Percentiles rank a stretch among this genome's conserved stretches.
Conservation (phyloP, 2,888 invertebrate species). For the Oligia fasciuncula region DNA sequence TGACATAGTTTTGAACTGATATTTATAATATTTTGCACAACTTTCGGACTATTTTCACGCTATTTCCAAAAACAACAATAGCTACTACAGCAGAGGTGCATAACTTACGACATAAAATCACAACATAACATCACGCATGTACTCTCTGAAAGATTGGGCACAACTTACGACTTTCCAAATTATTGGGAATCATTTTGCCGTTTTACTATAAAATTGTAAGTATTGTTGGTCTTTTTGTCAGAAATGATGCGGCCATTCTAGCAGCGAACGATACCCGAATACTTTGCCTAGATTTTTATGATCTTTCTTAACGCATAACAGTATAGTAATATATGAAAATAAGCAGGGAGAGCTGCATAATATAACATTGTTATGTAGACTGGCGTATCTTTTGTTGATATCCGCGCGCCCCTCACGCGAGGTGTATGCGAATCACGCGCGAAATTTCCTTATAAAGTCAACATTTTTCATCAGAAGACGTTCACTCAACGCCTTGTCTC, state of each 20-base stretch:
- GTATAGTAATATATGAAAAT: conserved; percentile 5
- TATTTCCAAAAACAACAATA: background rate
- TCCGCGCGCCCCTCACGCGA: conserved; percentile 43
- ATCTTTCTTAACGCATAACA: background rate
- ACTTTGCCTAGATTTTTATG: background rate
- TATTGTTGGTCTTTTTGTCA: background rate
- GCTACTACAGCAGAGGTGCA: background rate
- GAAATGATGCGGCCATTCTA: background rate
- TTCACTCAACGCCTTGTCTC: conserved; percentile 69
- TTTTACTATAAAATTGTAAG: background rate
- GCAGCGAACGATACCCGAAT: background rate
- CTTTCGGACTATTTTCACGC: background rate
- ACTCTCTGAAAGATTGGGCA: too few species aligned
- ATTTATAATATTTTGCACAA: background rate
- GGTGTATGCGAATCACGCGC: conserved; percentile 73
- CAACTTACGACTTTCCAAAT: background rate
- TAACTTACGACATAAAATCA: background rate
- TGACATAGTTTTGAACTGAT: background rate
- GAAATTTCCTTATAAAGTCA: conserved; percentile 76
- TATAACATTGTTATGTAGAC: conserved; percentile 31
- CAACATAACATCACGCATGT: too few species aligned
- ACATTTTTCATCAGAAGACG: conserved; percentile 78
- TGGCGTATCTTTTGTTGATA: conserved; percentile 40
- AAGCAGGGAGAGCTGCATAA: conserved; percentile 25
- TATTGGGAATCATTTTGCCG: background rate